Evolutionary conservation across 2,888 invertebrate species (phyloP).

Genomic region (Galerucella calmariensis): DNA sequence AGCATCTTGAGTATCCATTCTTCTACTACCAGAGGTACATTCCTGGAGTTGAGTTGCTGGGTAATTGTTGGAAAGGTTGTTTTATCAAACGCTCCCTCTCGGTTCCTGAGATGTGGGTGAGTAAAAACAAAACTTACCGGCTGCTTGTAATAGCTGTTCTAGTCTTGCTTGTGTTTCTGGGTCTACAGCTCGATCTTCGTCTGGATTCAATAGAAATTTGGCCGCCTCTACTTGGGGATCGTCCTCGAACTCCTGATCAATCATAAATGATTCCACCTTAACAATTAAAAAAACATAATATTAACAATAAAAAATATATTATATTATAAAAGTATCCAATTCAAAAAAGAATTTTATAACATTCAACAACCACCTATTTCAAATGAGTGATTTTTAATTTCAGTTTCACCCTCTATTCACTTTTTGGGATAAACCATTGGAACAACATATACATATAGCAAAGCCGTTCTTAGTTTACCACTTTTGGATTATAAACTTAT

Average conservation of each 20-base stretch:
- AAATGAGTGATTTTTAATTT: no score
- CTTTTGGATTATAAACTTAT: no score
- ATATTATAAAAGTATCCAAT: neutral
- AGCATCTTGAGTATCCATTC: no score
- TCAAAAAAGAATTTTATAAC: neutral
- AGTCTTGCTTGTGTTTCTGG: constrained; percentile 91
- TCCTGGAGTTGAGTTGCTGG: no score
- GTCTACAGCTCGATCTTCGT: constrained; percentile 77
- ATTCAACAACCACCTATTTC: no score
- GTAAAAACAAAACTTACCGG: constrained; percentile 69
- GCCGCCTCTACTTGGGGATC: constrained; percentile 72
- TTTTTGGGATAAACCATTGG: no score
- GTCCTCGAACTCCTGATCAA: constrained; percentile 76
- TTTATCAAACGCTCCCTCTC: no score
- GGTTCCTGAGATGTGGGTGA: neutral
- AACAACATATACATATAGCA: no score
- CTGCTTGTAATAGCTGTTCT: constrained; percentile 93
- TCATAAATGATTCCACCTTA: constrained; percentile 78
- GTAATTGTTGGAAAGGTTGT: no score
- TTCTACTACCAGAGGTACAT: no score
- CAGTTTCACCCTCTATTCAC: no score
- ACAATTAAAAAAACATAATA: constrained; percentile 39
- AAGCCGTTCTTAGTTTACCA: no score
- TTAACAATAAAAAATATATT: neutral
- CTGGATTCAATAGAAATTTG: constrained; percentile 73